Conservation (phyloP, 2,113 vertebrate genomes). For the Lepidothrix coronata region DNA sequence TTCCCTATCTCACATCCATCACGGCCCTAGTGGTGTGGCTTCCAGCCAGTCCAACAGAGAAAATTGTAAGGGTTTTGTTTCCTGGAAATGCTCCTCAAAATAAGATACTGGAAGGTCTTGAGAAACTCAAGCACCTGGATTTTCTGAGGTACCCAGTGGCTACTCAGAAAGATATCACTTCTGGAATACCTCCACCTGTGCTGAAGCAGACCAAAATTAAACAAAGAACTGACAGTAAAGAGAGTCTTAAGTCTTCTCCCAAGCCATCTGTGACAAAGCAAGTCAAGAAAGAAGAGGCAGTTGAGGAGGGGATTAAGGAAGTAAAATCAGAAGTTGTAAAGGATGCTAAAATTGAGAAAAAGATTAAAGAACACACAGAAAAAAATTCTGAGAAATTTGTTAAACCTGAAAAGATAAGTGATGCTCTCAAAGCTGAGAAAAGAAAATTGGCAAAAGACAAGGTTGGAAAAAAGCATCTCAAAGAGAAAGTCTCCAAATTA, state of each 20-base stretch:
- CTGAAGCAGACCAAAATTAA: conserved; percentile 94
- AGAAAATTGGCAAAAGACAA: conserved; percentile 91
- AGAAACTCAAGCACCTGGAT: conserved; percentile 95
- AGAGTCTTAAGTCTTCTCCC: conserved; percentile 91
- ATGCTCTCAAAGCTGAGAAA: conserved; percentile 85
- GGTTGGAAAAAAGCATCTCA: conserved; percentile 85
- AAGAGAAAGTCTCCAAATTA: conserved; percentile 91
- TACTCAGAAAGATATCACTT: conserved; percentile 90
- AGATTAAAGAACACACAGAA: conserved; percentile 79
- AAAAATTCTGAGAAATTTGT: conserved; percentile 81
- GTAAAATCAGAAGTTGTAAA: conserved; percentile 82
- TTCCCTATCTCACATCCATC: conserved; percentile 96
- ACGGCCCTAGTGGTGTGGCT: conserved; percentile 97
- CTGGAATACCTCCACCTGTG: conserved; percentile 80
- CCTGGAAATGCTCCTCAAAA: conserved; percentile 98
- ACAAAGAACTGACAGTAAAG: conserved; percentile 93
- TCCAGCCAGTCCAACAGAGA: conserved; percentile 91
- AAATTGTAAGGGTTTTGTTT: conserved; percentile 95
- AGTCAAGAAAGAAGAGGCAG: conserved; percentile 82
- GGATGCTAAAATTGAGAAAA: conserved; percentile 88
- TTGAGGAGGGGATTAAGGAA: conserved; percentile 83
- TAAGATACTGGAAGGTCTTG: conserved; percentile 96
- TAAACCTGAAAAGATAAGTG: conserved; percentile 80
- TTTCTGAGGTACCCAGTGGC: conserved; percentile 93
- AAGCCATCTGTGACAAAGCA: conserved; percentile 82